Evolutionary conservation across 1,140 invertebrate species (phyloP).

Genomic region (Aphaenogaster ashmeadi): DNA sequence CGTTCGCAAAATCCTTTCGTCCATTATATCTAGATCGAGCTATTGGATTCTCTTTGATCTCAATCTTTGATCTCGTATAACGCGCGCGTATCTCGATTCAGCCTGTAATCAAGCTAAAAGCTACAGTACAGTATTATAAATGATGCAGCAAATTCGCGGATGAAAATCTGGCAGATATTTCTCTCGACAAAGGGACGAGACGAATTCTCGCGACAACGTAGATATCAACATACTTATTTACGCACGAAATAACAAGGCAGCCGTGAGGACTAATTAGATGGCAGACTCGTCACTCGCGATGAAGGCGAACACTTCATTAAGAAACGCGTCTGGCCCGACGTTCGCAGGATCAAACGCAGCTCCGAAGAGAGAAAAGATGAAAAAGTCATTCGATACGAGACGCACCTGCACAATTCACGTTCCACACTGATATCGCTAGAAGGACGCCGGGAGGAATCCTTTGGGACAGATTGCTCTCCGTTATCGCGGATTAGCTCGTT

Average conservation of each 20-base stretch:
- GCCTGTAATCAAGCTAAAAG: conserved; percentile 46
- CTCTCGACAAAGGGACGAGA: neutral
- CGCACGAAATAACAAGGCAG: neutral
- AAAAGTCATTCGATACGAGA: neutral
- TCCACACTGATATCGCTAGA: conserved; percentile 4
- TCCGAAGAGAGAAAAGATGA: neutral
- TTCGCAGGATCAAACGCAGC: neutral
- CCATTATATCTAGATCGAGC: neutral
- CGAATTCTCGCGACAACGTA: neutral
- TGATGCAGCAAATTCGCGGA: neutral
- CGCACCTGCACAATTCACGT: conserved; percentile 48
- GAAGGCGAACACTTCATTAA: neutral
- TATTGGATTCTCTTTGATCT: neutral
- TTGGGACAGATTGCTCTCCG: conserved; percentile 31
- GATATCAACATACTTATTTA: conserved; percentile 8
- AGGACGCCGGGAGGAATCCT: neutral
- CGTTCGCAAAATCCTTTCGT: neutral
- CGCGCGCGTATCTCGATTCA: conserved; percentile 8
- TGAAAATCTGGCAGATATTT: neutral
- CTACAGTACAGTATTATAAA: neutral
- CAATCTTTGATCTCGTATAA: neutral
- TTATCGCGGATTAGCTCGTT: conserved; percentile 46
- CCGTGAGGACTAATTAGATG: neutral
- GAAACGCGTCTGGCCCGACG: neutral
- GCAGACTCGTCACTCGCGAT: neutral